Percentiles rank a stretch among this genome's conserved stretches.
Conservation (phyloP, 2,888 invertebrate genomes). For the Seira musarum region DNA sequence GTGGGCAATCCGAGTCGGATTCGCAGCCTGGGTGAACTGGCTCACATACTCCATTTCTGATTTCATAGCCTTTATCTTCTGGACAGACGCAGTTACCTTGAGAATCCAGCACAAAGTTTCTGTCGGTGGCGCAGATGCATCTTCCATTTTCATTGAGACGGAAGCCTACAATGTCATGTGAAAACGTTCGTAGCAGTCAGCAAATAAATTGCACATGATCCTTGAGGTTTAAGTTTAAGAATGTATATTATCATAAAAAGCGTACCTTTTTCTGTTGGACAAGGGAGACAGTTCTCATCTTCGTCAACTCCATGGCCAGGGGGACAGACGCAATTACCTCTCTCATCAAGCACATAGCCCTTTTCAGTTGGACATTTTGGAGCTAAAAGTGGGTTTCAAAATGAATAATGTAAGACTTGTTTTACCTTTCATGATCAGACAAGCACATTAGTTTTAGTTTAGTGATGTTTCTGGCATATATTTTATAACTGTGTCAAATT, state of each 20-base stretch:
- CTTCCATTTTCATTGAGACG: slow-evolving; percentile 84
- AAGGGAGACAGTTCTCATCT: slow-evolving; percentile 84
- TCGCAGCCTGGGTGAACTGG: slow-evolving; percentile 76
- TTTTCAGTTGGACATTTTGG: slow-evolving; percentile 79
- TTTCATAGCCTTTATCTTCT: slow-evolving; percentile 79
- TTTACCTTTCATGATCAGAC: no score
- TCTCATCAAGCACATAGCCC: slow-evolving; percentile 79
- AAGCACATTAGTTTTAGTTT: no score
- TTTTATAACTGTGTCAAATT: no score
- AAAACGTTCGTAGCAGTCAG: no score
- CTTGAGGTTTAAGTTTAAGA: no score
- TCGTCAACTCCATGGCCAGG: slow-evolving; percentile 84
- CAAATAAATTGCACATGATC: no score
- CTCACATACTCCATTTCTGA: slow-evolving; percentile 71
- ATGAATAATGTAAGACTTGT: no score
- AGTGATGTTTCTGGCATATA: no score
- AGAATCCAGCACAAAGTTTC: slow-evolving; percentile 84
- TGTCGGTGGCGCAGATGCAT: slow-evolving; percentile 86
- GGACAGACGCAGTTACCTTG: slow-evolving; percentile 85
- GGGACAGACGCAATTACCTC: slow-evolving; percentile 83
- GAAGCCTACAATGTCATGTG: slow-evolving; percentile 76
- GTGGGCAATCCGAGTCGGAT: slow-evolving; percentile 81
- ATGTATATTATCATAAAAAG: slow-evolving; percentile 7
- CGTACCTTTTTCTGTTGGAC: slow-evolving; percentile 76
- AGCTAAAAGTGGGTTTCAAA: slow-evolving; percentile 73